phyloP scores from a whole-genome alignment of 2,797 vertebrate species.

The Hapalemur alaotrensis region DNA sequence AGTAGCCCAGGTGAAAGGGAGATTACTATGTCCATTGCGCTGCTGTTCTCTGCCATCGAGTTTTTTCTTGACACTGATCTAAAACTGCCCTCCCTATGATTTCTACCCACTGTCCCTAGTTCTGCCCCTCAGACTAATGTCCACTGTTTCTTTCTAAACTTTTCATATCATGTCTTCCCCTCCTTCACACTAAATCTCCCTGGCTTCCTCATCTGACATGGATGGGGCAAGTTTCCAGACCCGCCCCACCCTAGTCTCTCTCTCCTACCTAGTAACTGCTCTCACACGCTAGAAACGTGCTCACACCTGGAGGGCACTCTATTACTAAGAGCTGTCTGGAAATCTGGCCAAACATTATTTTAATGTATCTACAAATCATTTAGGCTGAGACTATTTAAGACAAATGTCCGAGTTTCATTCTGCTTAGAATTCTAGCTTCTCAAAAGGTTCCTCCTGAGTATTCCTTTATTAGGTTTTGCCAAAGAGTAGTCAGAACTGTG shows the following conservation, averaged over 20 bases:
- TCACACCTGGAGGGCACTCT: neutral
- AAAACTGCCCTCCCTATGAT: neutral
- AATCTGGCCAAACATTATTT: neutral
- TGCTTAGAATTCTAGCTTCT: neutral
- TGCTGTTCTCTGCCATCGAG: neutral
- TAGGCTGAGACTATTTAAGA: neutral
- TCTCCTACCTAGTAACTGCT: neutral
- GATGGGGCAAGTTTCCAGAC: neutral
- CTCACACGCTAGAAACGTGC: neutral
- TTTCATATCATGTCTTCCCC: neutral
- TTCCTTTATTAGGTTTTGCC: neutral
- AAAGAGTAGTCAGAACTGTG: neutral
- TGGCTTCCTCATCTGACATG: neutral
- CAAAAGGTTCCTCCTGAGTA: neutral
- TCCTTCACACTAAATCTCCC: neutral
- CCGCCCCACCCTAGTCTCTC: neutral
- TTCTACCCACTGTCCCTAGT: neutral
- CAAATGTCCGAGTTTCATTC: neutral
- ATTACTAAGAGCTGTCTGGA: neutral
- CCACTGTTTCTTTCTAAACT: neutral
- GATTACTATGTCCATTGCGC: neutral
- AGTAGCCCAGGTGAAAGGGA: neutral
- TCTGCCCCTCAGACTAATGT: neutral
- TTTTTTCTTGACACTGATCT: neutral
- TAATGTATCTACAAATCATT: neutral